phyloP scores from a whole-genome alignment of 2,888 invertebrate genomes.

The Eupithecia pulchellata region DNA sequence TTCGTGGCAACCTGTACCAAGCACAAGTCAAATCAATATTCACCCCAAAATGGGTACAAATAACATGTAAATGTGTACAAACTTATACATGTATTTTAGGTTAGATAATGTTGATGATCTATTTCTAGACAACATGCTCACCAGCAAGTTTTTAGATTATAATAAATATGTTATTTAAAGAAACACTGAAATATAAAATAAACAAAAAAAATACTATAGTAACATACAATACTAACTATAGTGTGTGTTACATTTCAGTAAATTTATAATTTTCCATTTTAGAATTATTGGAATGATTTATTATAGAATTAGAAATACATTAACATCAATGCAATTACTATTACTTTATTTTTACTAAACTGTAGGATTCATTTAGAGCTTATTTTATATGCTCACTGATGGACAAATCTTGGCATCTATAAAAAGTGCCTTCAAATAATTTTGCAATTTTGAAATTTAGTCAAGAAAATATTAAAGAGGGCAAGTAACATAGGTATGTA shows the following conservation, averaged over 20 bases:
- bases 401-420: too few species aligned
- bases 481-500: too few species aligned
- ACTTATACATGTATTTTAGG: not conserved
- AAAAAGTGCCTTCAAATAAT: too few species aligned
- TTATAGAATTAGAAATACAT: too few species aligned
- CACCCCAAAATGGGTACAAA: constrained; percentile 42
- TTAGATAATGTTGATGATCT: not conserved
- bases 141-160: not conserved
- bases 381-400: too few species aligned
- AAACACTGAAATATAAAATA: not conserved
- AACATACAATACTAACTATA: too few species aligned
- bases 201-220: not conserved
- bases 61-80: constrained; percentile 5
- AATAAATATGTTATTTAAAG: not conserved
- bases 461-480: too few species aligned
- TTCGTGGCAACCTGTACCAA: constrained; percentile 51
- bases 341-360: too few species aligned
- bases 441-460: too few species aligned
- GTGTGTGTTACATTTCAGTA: not conserved
- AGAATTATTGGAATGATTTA: not conserved
- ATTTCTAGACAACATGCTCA: not conserved
- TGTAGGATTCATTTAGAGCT: too few species aligned
- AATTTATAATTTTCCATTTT: not conserved
- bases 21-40: constrained; percentile 52
- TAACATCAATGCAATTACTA: too few species aligned